Conservation (phyloP, 2,797 vertebrate species). For the Tokudaia muenninki region DNA sequence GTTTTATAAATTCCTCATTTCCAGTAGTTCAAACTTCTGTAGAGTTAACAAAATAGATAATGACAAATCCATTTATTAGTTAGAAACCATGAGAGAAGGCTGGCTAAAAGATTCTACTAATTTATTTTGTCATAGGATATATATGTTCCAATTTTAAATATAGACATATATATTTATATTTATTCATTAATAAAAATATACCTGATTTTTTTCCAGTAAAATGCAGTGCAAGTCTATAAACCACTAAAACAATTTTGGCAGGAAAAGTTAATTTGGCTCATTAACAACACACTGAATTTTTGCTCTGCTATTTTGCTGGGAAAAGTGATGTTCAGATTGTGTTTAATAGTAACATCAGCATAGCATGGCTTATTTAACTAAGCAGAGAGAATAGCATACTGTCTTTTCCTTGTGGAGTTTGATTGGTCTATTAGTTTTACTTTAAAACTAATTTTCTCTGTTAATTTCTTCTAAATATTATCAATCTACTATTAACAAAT, state of each 20-base stretch:
- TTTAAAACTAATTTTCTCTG: background rate
- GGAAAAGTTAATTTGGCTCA: constrained; percentile 4
- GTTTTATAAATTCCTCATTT: constrained; percentile 34
- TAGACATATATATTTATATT: background rate
- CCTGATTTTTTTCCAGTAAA: background rate
- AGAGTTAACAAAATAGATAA: background rate
- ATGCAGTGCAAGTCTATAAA: background rate
- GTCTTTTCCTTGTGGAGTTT: background rate
- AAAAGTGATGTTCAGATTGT: background rate
- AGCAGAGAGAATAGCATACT: background rate
- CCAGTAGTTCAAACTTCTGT: background rate
- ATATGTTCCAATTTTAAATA: background rate
- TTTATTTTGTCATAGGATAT: background rate
- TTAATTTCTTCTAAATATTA: constrained; percentile 22
- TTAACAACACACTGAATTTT: background rate
- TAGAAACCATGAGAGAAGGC: background rate
- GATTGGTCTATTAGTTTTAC: background rate
- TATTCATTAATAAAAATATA: constrained; percentile 44
- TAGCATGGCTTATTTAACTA: background rate
- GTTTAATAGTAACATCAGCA: background rate
- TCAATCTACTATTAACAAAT: background rate
- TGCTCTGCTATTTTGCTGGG: background rate
- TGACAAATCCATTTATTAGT: background rate
- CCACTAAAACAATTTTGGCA: constrained; percentile 12
- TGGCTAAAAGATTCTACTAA: background rate